These are phyloP conservation scores for Spongilla lacustris DNA, from an alignment of 37 sponge, comb jelly and placozoan genomes.

Conservation along the genomic window DNA sequence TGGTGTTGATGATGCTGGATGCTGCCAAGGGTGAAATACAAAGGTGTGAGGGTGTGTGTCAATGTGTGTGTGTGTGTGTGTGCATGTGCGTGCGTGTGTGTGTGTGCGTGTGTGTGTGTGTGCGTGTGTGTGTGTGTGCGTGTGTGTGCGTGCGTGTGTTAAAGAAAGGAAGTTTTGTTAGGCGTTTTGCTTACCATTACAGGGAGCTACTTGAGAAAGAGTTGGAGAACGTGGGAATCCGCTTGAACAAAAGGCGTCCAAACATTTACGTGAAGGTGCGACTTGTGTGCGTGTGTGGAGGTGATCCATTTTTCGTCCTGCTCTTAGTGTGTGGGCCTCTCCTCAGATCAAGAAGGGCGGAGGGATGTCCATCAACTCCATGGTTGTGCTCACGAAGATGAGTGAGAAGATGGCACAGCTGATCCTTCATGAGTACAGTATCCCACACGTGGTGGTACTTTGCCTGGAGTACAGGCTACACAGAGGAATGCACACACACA, in stretches of 20 bases:
- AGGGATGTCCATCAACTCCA: conserved; percentile 93
- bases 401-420: conserved; percentile 93
- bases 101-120: conserved; percentile 17
- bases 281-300: not conserved
- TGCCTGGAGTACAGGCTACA: not conserved
- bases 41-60: not conserved
- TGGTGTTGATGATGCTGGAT: conserved; percentile 99
- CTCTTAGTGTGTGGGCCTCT: not conserved
- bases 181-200: not conserved
- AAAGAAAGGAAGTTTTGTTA: not conserved
- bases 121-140: conserved; percentile 17
- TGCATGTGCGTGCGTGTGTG: not conserved
- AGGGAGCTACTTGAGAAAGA: conserved; percentile 88
- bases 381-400: conserved; percentile 84
- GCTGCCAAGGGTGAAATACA: conserved; percentile 85
- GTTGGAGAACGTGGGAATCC: conserved; percentile 92
- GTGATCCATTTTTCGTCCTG: not conserved
- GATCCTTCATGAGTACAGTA: conserved; percentile 99
- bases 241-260: conserved; percentile 92
- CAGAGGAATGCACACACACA: not conserved
- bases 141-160: not conserved
- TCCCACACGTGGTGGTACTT: conserved; percentile 5
- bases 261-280: conserved; percentile 96
- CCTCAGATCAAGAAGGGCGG: conserved; percentile 91
- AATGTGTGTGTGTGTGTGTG: conserved; percentile 2